Percentiles rank a stretch among this genome's conserved stretches.
These are phyloP conservation scores for Microctonus brassicae DNA, from an alignment of 2,888 invertebrate genomes.

Conservation along the genomic window DNA sequence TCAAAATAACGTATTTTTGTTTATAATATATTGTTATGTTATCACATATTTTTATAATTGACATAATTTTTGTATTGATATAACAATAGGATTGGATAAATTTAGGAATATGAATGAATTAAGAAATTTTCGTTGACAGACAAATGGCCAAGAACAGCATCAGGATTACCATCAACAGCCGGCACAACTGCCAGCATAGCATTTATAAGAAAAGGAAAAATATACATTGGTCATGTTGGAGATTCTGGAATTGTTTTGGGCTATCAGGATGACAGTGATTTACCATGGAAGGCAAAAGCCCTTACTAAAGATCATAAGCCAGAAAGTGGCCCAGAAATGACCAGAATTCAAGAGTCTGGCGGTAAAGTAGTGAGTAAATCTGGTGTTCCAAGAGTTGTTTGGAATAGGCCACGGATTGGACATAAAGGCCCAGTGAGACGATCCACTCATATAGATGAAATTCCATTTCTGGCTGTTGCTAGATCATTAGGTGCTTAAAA, in stretches of 20 bases:
- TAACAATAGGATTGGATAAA: too few relatives aligned
- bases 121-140: slow-evolving; percentile 71
- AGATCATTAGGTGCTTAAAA: slow-evolving; percentile 81
- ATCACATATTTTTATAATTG: too few relatives aligned
- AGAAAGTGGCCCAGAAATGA: slow-evolving; percentile 86
- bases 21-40: slow-evolving; percentile 2
- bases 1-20: slow-evolving; percentile 30
- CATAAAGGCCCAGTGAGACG: slow-evolving; percentile 89
- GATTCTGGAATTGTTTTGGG: slow-evolving; percentile 96
- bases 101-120: background rate
- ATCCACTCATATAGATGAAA: slow-evolving; percentile 92
- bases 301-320: slow-evolving; percentile 97
- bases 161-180: slow-evolving; percentile 95
- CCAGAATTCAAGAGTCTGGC: slow-evolving; percentile 84
- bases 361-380: slow-evolving; percentile 84
- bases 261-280: slow-evolving; percentile 79
- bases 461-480: slow-evolving; percentile 96
- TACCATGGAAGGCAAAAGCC: slow-evolving; percentile 84
- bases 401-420: slow-evolving; percentile 92
- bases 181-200: slow-evolving; percentile 98
- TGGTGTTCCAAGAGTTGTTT: slow-evolving; percentile 96
- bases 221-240: slow-evolving; percentile 98
- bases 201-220: slow-evolving; percentile 92
- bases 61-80: too few relatives aligned
- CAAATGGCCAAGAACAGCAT: slow-evolving; percentile 96